A percentile compares a stretch with the other conserved stretches of the same genome.
These are phyloP conservation scores for Aradus depressus DNA, from an alignment of 2,888 invertebrate genomes.

Conservation along the genomic window DNA sequence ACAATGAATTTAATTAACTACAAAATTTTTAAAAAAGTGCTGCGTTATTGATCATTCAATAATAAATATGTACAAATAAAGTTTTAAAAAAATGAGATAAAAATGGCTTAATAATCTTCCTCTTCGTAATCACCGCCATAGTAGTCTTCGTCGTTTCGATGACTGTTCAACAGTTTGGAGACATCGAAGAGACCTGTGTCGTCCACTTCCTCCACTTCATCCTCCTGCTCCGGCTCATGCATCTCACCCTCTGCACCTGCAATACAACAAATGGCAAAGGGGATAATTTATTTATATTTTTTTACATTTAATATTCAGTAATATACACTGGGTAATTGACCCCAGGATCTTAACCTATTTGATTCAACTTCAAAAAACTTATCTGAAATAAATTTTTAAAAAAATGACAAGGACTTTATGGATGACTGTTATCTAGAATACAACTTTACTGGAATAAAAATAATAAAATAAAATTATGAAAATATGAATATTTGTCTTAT, in stretches of 20 bases:
- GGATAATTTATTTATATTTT: too few species aligned
- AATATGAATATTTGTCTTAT: too few species aligned
- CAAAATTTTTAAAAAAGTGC: neutral
- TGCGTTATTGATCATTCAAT: neutral
- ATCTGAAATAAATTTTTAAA: too few species aligned
- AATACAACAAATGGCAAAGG: too few species aligned
- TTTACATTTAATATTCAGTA: too few species aligned
- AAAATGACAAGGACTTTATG: too few species aligned
- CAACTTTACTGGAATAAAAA: too few species aligned
- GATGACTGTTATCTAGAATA: too few species aligned
- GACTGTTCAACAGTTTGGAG: constrained; percentile 40
- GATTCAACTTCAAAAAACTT: too few species aligned
- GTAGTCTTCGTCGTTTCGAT: constrained; percentile 51
- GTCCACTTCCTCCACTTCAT: constrained; percentile 28
- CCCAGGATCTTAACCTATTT: too few species aligned
- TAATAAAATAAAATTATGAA: too few species aligned
- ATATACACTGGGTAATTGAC: too few species aligned
- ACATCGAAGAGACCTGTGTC: constrained; percentile 35
- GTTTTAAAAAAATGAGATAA: neutral
- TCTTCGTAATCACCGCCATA: constrained; percentile 52
- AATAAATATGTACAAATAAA: neutral
- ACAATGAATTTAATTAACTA: neutral
- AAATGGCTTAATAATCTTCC: constrained; percentile 47
- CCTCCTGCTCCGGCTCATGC: constrained; percentile 36
- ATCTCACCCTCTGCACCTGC: constrained; percentile 35